Evolutionary conservation across 2,797 vertebrate species (phyloP).

Genomic region (Eurystomus glaucurus): DNA sequence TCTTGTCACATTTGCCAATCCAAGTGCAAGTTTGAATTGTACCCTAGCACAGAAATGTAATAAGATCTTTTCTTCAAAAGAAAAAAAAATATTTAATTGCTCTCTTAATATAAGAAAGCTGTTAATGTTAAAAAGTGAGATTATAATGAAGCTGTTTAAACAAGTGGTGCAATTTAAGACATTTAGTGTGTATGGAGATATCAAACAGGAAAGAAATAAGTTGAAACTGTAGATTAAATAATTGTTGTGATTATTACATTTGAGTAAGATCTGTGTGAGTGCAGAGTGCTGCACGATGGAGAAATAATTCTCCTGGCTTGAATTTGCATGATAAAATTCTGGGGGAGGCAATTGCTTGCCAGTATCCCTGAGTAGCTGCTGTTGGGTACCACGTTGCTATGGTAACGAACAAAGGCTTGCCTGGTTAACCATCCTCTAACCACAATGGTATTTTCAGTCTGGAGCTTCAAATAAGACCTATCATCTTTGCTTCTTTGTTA

Average conservation of each 20-base stretch:
- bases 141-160: not conserved
- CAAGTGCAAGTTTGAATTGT: not conserved
- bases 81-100: not conserved
- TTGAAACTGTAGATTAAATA: constrained; percentile 23
- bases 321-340: constrained; percentile 45
- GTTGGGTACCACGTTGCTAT: constrained; percentile 86
- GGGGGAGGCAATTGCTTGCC: constrained; percentile 62
- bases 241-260: constrained; percentile 47
- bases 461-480: constrained; percentile 59
- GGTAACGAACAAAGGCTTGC: constrained; percentile 83
- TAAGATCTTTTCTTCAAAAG: not conserved
- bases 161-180: not conserved
- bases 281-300: constrained; percentile 1
- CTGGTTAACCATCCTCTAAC: constrained; percentile 54
- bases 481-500: constrained; percentile 49
- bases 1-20: not conserved
- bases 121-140: not conserved
- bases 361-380: constrained; percentile 78
- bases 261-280: constrained; percentile 36
- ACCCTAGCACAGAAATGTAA: not conserved
- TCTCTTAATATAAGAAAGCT: not conserved
- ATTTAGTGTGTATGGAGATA: not conserved
- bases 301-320: constrained; percentile 51
- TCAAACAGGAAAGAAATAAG: constrained; percentile 24
- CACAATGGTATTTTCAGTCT: constrained; percentile 55